phyloP scores from a whole-genome alignment of 2,888 invertebrate species.

The Drosophila macrospina region DNA sequence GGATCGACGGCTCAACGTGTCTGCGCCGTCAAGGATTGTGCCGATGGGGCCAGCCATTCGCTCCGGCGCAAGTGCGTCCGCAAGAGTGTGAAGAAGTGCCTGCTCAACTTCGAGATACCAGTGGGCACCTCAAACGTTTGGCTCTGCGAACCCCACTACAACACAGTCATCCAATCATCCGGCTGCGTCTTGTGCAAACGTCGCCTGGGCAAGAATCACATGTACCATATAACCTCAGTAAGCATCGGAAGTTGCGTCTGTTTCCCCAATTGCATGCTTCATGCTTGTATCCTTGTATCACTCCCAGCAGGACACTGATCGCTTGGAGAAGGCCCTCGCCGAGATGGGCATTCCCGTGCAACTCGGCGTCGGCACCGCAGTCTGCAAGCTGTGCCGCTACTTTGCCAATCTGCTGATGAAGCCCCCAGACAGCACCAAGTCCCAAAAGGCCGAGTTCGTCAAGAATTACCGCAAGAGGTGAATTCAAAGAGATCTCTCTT shows the following conservation, averaged over 20 bases:
- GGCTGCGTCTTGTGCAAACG: slow-evolving; percentile 92
- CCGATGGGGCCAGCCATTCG: slow-evolving; percentile 87
- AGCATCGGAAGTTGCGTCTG: slow-evolving; percentile 22
- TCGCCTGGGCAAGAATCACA: slow-evolving; percentile 91
- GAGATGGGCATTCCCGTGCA: slow-evolving; percentile 89
- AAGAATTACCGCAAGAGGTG: slow-evolving; percentile 88
- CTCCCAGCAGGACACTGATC: slow-evolving; percentile 87
- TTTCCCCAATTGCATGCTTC: no score
- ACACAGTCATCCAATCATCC: slow-evolving; percentile 90
- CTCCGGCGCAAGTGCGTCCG: slow-evolving; percentile 91
- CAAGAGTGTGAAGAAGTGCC: slow-evolving; percentile 89
- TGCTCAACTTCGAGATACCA: slow-evolving; percentile 88
- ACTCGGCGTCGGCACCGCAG: slow-evolving; percentile 89
- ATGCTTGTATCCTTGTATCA: not conserved
- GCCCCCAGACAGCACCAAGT: slow-evolving; percentile 86
- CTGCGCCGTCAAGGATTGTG: slow-evolving; percentile 90
- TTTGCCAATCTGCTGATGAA: slow-evolving; percentile 91
- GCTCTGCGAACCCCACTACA: slow-evolving; percentile 90
- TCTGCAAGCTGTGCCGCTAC: slow-evolving; percentile 93
- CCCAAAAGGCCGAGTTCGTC: slow-evolving; percentile 85
- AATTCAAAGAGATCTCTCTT: no score
- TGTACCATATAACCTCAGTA: slow-evolving; percentile 89
- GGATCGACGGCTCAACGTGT: slow-evolving; percentile 47
- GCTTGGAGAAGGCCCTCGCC: slow-evolving; percentile 87
- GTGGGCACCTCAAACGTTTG: slow-evolving; percentile 86